These are phyloP conservation scores for Hemicrepidius hirtus DNA, from an alignment of 2,888 invertebrate species.

Conservation along the genomic window DNA sequence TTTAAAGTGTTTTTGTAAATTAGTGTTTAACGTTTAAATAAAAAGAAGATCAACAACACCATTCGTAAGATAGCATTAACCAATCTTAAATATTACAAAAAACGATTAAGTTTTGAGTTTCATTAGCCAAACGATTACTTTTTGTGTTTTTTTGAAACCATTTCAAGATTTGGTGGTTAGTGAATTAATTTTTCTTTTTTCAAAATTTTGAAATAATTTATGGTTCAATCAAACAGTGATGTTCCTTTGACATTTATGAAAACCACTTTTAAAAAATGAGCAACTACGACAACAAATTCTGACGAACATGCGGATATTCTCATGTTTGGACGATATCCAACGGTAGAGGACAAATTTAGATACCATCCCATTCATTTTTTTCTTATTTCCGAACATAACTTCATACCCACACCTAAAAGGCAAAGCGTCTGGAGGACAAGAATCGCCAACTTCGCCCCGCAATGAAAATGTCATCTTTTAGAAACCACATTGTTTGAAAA, in stretches of 20 bases:
- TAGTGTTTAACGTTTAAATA: not conserved
- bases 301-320: slow-evolving; percentile 29
- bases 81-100: not conserved
- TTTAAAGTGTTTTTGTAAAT: not conserved
- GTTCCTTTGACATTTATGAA: slow-evolving; percentile 33
- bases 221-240: not conserved
- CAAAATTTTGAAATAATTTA: not conserved
- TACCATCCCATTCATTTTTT: slow-evolving; percentile 47
- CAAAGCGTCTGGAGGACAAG: slow-evolving; percentile 26
- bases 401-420: slow-evolving; percentile 25
- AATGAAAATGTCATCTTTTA: slow-evolving; percentile 12
- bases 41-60: slow-evolving; percentile 8
- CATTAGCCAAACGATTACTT: not conserved
- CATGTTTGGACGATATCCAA: slow-evolving; percentile 48
- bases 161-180: not conserved
- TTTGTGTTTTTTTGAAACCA: not conserved
- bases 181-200: not conserved
- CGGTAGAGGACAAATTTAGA: slow-evolving; percentile 48
- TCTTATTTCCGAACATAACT: slow-evolving; percentile 41
- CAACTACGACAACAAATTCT: slow-evolving; percentile 20
- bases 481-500: not conserved
- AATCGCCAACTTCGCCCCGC: slow-evolving; percentile 10
- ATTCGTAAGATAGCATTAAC: slow-evolving; percentile 2
- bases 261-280: slow-evolving; percentile 3
- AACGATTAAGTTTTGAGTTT: not conserved